Conservation (phyloP, 2,797 vertebrate species). For the Aldrovandia affinis region DNA sequence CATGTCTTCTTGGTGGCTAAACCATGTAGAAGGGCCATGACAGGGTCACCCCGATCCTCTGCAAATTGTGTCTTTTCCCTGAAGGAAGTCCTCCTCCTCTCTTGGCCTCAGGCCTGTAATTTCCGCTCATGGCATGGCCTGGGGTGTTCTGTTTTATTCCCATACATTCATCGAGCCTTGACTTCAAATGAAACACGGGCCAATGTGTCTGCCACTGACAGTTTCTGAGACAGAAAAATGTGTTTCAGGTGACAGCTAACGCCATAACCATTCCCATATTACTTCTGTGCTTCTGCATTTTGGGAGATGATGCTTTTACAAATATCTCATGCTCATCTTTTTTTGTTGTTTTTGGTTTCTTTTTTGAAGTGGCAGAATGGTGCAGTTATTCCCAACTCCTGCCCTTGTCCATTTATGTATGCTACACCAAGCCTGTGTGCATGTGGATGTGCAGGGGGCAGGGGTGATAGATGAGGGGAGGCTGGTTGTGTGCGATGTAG, state of each 20-base stretch:
- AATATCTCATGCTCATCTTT: constrained; percentile 32
- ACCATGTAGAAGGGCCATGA: neutral
- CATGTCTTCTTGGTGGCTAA: neutral
- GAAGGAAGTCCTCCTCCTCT: neutral
- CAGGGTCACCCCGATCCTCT: neutral
- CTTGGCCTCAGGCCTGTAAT: neutral
- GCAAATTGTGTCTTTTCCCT: neutral
- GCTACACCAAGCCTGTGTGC: constrained; percentile 81
- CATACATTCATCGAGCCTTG: constrained; percentile 27
- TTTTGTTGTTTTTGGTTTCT: neutral
- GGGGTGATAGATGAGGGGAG: constrained; percentile 84
- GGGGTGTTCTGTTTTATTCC: constrained; percentile 14
- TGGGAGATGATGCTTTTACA: constrained; percentile 23
- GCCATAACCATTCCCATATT: constrained; percentile 19
- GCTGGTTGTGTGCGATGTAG: constrained; percentile 83
- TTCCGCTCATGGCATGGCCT: neutral
- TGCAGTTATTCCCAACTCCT: constrained; percentile 10
- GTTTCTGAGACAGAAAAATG: constrained; percentile 9
- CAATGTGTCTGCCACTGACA: constrained; percentile 2
- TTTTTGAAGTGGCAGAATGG: constrained; percentile 28
- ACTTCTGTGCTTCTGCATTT: constrained; percentile 20
- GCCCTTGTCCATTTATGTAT: neutral
- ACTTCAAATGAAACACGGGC: constrained; percentile 18
- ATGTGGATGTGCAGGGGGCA: constrained; percentile 82
- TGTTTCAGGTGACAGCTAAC: neutral